Evolutionary conservation across 2,797 vertebrate species (phyloP).

Genomic region (Dendrocincla fuliginosa): DNA sequence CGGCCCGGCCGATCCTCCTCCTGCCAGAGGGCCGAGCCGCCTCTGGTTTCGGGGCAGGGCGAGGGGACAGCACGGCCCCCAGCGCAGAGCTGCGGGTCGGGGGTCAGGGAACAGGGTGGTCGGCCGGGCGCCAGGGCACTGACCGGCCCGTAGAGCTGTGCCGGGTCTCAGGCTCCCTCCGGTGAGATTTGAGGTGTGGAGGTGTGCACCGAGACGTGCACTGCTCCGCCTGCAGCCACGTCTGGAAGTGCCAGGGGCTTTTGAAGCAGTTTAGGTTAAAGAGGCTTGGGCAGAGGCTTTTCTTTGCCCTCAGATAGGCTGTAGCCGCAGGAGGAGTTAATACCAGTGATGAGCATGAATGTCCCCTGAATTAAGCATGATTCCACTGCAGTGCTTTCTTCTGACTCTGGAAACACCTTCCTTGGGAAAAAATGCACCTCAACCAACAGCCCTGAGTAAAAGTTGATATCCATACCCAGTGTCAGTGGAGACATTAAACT

Average conservation of each 20-base stretch:
- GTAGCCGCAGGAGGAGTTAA: accelerated
- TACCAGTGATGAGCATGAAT: background rate
- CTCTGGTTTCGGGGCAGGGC: background rate
- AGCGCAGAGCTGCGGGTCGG: background rate
- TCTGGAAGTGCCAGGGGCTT: accelerated
- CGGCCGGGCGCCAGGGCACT: too few species aligned
- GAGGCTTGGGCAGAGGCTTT: background rate
- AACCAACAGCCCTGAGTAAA: accelerated
- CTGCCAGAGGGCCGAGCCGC: background rate
- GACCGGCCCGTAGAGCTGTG: accelerated
- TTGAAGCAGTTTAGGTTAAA: background rate
- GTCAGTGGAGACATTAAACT: background rate
- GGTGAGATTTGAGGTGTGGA: accelerated
- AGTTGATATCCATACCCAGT: background rate
- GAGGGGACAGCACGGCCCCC: background rate
- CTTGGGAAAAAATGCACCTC: background rate
- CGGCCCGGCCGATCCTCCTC: background rate
- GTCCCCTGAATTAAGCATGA: background rate
- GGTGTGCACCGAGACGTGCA: accelerated
- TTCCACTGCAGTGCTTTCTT: background rate
- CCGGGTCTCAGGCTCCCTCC: accelerated
- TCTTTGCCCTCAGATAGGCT: background rate
- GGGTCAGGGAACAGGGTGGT: accelerated
- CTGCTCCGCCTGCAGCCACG: background rate
- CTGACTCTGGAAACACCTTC: background rate